Conservation (phyloP, 2,888 invertebrate genomes). For the Pachycephus smyrnensis region DNA sequence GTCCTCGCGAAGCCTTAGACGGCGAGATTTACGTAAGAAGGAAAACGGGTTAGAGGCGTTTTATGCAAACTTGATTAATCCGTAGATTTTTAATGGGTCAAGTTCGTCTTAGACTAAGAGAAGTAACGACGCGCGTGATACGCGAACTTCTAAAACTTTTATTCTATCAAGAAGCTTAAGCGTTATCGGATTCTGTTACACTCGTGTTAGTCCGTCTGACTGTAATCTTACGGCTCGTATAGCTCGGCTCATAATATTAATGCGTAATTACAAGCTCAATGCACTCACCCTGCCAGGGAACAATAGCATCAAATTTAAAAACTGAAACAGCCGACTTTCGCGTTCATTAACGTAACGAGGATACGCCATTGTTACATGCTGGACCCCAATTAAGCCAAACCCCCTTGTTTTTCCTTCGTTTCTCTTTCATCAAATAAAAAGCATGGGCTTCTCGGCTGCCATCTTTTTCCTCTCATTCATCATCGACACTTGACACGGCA, state of each 20-base stretch:
- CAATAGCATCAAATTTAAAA: background rate
- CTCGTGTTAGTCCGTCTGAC: background rate
- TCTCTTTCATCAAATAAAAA: background rate
- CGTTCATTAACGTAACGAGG: constrained; percentile 7
- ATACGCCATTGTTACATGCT: constrained; percentile 1
- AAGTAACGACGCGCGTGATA: background rate
- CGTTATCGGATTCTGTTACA: no score
- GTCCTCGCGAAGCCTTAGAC: constrained; percentile 37
- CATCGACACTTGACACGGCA: background rate
- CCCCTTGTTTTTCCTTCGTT: background rate
- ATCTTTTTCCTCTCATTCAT: background rate
- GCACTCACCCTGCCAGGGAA: background rate
- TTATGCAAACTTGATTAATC: constrained; percentile 43
- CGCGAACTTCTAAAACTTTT: background rate
- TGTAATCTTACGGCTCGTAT: background rate
- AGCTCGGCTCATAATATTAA: background rate
- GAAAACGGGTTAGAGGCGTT: constrained; percentile 32
- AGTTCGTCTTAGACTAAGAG: constrained; percentile 35
- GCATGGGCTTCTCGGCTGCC: background rate
- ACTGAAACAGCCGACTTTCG: background rate
- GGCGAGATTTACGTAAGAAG: constrained; percentile 42
- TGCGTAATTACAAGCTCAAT: background rate
- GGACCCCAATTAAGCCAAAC: constrained; percentile 1
- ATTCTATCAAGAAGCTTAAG: background rate
- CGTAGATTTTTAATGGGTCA: constrained; percentile 40